Evolutionary conservation across 2,888 invertebrate genomes (phyloP).

Genomic region (Actias luna): DNA sequence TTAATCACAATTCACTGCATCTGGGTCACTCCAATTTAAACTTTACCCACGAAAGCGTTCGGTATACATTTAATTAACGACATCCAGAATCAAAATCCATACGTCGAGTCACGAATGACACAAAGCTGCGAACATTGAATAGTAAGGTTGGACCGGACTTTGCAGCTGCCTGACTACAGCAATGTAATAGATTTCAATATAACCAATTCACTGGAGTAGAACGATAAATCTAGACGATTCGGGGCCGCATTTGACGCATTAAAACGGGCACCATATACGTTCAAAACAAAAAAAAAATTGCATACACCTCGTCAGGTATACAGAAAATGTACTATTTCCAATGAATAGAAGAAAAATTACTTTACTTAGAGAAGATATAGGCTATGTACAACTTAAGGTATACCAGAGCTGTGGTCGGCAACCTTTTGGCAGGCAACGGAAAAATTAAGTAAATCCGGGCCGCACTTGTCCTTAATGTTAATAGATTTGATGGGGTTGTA

Average conservation of each 20-base stretch:
- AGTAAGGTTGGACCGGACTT: constrained; percentile 11
- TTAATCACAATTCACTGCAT: neutral
- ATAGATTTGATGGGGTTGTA: too few species aligned
- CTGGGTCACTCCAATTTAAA: constrained; percentile 2
- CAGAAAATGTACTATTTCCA: too few species aligned
- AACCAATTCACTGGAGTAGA: constrained; percentile 18
- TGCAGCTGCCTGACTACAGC: constrained; percentile 9
- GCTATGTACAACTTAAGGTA: too few species aligned
- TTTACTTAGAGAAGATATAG: too few species aligned
- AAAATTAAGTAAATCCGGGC: too few species aligned
- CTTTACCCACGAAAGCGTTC: neutral
- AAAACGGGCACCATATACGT: neutral
- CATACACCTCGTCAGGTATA: too few species aligned
- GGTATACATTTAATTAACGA: neutral
- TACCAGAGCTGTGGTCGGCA: too few species aligned
- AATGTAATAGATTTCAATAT: constrained; percentile 21
- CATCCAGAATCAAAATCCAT: neutral
- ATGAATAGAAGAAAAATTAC: too few species aligned
- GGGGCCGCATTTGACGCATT: neutral
- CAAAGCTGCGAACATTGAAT: constrained; percentile 27
- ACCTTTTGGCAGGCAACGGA: too few species aligned
- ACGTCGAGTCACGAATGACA: neutral
- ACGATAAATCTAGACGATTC: neutral
- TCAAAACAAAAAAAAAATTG: too few species aligned
- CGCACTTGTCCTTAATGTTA: too few species aligned